Percentiles rank a stretch among this genome's conserved stretches.
These are phyloP conservation scores for Drosophila oshimai DNA, from an alignment of 1,140 invertebrate genomes.

Conservation along the genomic window DNA sequence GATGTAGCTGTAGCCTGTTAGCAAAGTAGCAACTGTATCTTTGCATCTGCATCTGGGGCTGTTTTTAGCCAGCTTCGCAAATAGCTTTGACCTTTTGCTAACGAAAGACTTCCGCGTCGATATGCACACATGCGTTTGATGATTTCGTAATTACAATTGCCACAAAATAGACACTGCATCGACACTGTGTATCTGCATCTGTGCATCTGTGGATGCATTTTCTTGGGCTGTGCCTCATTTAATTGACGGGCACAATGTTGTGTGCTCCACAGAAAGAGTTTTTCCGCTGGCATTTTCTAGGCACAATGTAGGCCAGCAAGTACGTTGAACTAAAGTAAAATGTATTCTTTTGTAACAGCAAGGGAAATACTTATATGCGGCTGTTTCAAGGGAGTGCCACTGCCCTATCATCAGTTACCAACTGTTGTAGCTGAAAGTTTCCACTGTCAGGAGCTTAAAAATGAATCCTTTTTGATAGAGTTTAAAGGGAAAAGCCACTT, in stretches of 20 bases:
- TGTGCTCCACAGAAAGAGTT: slow-evolving; percentile 24
- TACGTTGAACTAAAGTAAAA: slow-evolving; percentile 71
- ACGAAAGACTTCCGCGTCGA: slow-evolving; percentile 47
- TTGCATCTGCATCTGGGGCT: slow-evolving; percentile 2
- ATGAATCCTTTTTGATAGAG: too few relatives aligned
- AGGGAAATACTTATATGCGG: background rate
- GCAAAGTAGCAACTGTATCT: slow-evolving; percentile 20
- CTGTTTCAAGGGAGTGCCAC: background rate
- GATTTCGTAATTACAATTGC: slow-evolving; percentile 64
- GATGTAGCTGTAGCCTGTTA: background rate
- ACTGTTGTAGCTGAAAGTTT: too few relatives aligned
- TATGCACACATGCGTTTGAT: slow-evolving; percentile 44
- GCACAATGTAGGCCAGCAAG: slow-evolving; percentile 76
- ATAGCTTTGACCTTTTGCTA: slow-evolving; percentile 44
- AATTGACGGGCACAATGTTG: slow-evolving; percentile 34
- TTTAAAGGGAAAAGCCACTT: background rate
- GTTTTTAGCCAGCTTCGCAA: slow-evolving; percentile 7
- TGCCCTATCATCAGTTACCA: background rate
- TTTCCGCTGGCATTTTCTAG: slow-evolving; percentile 29
- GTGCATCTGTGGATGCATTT: slow-evolving; percentile 27
- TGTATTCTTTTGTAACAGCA: slow-evolving; percentile 1
- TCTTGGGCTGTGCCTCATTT: slow-evolving; percentile 42
- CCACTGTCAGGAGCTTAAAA: too few relatives aligned
- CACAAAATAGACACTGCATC: slow-evolving; percentile 31
- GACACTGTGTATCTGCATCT: background rate